Percentiles rank a stretch among this genome's conserved stretches.
These are phyloP conservation scores for Anguilla megastoma DNA, from an alignment of 2,797 vertebrate species.

Conservation along the genomic window DNA sequence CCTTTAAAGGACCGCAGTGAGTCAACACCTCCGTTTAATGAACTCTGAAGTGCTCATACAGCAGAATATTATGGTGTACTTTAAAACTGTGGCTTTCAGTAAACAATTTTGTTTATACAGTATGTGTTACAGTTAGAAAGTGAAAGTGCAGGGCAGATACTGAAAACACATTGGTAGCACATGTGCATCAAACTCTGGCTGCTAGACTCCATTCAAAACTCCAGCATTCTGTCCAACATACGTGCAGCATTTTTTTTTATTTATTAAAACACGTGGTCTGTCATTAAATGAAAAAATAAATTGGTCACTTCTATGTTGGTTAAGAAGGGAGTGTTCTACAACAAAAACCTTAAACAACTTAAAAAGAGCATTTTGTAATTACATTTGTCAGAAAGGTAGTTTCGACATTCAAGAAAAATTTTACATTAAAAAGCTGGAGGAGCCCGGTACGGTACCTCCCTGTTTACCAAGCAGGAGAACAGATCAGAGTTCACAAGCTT, in stretches of 20 bases:
- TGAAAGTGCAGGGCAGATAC: neutral
- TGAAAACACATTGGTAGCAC: neutral
- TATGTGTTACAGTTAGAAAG: neutral
- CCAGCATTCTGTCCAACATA: neutral
- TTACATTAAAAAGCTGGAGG: neutral
- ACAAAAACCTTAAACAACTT: neutral
- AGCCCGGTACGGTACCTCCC: neutral
- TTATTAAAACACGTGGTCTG: neutral
- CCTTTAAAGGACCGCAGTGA: no score
- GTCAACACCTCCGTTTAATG: no score
- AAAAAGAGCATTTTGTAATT: neutral
- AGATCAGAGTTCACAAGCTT: conserved; percentile 1
- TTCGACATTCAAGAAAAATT: neutral
- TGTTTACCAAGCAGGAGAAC: neutral
- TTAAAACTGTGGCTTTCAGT: neutral
- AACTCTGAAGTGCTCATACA: no score
- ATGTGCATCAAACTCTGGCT: neutral
- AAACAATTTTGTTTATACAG: neutral
- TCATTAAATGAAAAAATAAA: neutral
- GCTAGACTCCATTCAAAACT: neutral
- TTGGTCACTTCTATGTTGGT: neutral
- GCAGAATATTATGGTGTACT: neutral
- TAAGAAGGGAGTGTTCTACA: conserved; percentile 11
- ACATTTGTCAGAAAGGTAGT: conserved; percentile 11
- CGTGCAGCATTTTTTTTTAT: neutral